A percentile compares a stretch with the other conserved stretches of the same genome.
These are phyloP conservation scores for Eristalinus aeneus DNA, from an alignment of 2,888 invertebrate species.

Conservation along the genomic window DNA sequence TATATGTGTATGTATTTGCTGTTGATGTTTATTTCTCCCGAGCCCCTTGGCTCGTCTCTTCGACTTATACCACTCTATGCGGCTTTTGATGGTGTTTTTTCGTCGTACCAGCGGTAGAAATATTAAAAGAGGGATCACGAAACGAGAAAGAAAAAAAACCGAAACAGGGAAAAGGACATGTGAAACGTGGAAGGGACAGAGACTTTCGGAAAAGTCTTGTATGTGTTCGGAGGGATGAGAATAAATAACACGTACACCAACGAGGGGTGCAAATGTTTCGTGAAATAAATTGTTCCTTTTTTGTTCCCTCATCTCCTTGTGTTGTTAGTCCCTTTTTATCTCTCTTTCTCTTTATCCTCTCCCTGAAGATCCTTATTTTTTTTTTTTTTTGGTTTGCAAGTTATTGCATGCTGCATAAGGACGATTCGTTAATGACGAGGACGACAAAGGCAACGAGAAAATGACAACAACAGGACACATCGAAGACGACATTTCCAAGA, in stretches of 20 bases:
- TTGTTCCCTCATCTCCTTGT: neutral
- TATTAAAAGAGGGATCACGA: slow-evolving; percentile 65
- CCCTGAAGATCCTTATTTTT: slow-evolving; percentile 1
- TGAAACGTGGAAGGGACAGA: slow-evolving; percentile 45
- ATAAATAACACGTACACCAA: slow-evolving; percentile 55
- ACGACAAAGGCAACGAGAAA: neutral
- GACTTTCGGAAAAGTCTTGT: slow-evolving; percentile 47
- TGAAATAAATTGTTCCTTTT: slow-evolving; percentile 30
- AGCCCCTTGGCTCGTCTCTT: neutral
- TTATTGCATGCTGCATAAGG: slow-evolving; percentile 40
- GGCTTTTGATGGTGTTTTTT: slow-evolving; percentile 1
- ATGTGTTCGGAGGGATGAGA: slow-evolving; percentile 49
- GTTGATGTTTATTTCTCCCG: neutral
- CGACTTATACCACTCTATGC: neutral
- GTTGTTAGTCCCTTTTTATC: neutral
- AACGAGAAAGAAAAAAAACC: slow-evolving; percentile 20
- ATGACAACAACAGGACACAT: neutral
- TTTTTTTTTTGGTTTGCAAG: slow-evolving; percentile 11
- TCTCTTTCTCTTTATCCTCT: neutral
- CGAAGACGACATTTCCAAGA: slow-evolving; percentile 14
- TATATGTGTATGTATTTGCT: neutral
- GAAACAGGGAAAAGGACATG: slow-evolving; percentile 9
- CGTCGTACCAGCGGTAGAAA: slow-evolving; percentile 64
- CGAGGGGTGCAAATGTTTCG: slow-evolving; percentile 66
- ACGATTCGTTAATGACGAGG: slow-evolving; percentile 45